Evolutionary conservation across 2,888 invertebrate species (phyloP), one percentile per base, ranked within the genome.

Genomic region (Plusia festucae): DNA sequence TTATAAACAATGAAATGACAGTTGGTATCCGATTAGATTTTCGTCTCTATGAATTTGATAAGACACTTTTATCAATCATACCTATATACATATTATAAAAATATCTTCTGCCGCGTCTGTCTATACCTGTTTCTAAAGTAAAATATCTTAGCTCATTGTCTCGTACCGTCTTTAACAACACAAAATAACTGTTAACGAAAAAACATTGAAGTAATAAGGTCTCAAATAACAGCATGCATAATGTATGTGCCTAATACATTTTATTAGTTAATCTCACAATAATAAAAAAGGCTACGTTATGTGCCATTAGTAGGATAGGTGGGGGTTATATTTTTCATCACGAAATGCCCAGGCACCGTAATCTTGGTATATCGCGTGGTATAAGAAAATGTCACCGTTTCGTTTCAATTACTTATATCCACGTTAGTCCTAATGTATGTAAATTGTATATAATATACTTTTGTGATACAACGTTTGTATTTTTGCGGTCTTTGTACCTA

Each of bases 281-380:
- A 78, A 81, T 76, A 81, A 79, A 81, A 74, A 69, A 79, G 63
- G 55, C 24, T 20, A 70, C 68, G 61, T 73, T 64, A 74, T 70
- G 69, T 59, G 60, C 59, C 58, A 65, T 68, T 64, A 81, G 62
- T 70, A 65, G 40, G 68, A 49, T 65, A 65, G 64, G 66, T 18
- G 56, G 53, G n/a, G 61, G 60, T 75, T 77, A 82, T 79, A 76
- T 78, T 82, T 78, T 82, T 79, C 78, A 81, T 77, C 60, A 72
- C 72, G 67, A 68, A 82, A 81, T 80, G 76, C 78, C 83, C 80
- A 78, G 78, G 72, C 65, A 75, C 81, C 75, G 82, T 85, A 88
- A 90, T 90, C 87, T 87, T 76, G 78, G 73, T 81, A 81, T 84
- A 88, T 89, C 85, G 88, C 90, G 90, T 90, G 90, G 82, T 69